These are phyloP conservation scores for Chelonia mydas DNA, from an alignment of 2,797 vertebrate species.

Conservation along the genomic window DNA sequence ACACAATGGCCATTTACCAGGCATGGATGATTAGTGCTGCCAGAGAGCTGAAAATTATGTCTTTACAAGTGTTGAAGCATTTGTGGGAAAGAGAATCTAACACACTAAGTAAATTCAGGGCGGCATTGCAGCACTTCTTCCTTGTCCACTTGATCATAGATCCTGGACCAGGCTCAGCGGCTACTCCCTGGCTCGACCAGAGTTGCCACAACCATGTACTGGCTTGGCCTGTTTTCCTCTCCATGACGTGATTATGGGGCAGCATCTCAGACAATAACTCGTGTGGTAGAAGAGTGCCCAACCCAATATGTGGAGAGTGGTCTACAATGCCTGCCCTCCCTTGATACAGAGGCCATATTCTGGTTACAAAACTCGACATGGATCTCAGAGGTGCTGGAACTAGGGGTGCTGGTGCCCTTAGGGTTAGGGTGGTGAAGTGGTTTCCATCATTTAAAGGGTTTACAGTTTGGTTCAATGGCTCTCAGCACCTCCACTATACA, in stretches of 20 bases:
- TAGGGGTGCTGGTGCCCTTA: too few relatives aligned
- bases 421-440: too few relatives aligned
- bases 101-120: neutral
- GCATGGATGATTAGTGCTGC: neutral
- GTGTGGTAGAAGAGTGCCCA: neutral
- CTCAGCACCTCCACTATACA: too few relatives aligned
- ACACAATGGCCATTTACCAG: neutral
- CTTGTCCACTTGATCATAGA: neutral
- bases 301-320: neutral
- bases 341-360: neutral
- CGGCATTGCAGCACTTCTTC: neutral
- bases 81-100: neutral
- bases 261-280: neutral
- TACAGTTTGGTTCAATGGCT: too few relatives aligned
- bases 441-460: too few relatives aligned
- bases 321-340: neutral
- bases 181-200: neutral
- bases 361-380: neutral
- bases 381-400: neutral
- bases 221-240: neutral
- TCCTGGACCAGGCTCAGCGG: neutral
- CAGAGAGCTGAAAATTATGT: neutral
- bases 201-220: neutral
- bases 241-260: neutral
- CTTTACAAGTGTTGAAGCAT: neutral